phyloP scores from a whole-genome alignment of 2,888 invertebrate species.

The Tipula lateralis region DNA sequence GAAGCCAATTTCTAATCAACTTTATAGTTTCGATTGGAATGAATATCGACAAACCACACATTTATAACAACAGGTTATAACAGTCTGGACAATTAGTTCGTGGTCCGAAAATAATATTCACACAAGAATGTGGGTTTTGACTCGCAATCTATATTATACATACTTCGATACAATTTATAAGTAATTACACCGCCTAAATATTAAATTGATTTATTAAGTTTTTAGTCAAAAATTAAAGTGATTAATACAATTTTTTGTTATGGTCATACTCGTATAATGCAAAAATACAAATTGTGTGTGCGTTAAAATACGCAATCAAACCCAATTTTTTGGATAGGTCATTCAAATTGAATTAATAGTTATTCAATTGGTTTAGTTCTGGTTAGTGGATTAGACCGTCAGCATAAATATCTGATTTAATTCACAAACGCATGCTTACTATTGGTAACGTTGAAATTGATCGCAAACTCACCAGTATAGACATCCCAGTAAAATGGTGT shows the following conservation, averaged over 20 bases:
- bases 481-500: too few species aligned
- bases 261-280: background rate
- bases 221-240: background rate
- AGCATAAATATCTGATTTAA: background rate
- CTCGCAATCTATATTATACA: background rate
- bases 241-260: background rate
- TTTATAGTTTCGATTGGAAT: too few species aligned
- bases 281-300: background rate
- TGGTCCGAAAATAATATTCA: background rate
- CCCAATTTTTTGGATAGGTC: background rate
- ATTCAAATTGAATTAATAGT: background rate
- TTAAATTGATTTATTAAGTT: background rate
- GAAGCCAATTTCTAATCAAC: too few species aligned
- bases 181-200: background rate
- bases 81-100: background rate
- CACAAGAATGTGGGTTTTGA: background rate
- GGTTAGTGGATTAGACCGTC: background rate
- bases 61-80: too few species aligned
- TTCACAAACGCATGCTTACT: too few species aligned
- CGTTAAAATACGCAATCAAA: background rate
- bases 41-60: too few species aligned
- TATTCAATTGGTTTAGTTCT: background rate
- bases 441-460: too few species aligned
- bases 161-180: background rate
- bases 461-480: too few species aligned